Evolutionary conservation across 1,140 invertebrate species (phyloP), one percentile per base, ranked within the genome.

Genomic region (Heterodera carotae): DNA sequence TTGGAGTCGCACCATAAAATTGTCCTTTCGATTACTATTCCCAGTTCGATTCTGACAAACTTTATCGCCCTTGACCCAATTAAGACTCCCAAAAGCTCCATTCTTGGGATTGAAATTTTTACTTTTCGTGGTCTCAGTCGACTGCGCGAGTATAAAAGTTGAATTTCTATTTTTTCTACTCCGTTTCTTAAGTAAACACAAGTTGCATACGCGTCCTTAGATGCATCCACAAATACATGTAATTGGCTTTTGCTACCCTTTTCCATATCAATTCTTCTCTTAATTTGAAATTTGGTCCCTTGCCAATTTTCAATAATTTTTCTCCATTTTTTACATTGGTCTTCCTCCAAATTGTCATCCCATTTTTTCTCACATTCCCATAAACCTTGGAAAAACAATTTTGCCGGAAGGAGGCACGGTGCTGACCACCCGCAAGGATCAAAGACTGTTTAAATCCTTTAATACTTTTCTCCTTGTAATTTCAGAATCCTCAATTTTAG

Each of bases 51-150:
- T 6, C 7, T 6, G 0, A 69, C 67, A 33, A 69, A 69, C 8
- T 69, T 69, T 2, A 69, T 29, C 2, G 67, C 67, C n/a, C 67
- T 69, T 25, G 67, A n/a, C n/a, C 34, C 67, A 69, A 69, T 69
- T 33, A 69, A 31, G 8, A 69, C 67, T 12, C 67, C 67, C 8
- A 69, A 12, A 2, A 69, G 25, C 10, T 69, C 67, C 67, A 69
- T 69, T 69, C 27, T 27, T 69, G 67, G 67, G 2, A 69, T 69
- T 5, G 34, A 39, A 27, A 69, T 25, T 1, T 48, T 69, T 25
- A 69, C 10, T 48, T 69, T 69, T 69, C 25, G 29, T 8, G 67
- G 67, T 33, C 12, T 69, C 2, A 69, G 29, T 7, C 67, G 34
- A 33, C 43, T 69, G 8, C 67, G 5, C 7, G 67, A 36, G 31